A percentile compares a stretch with the other conserved stretches of the same genome.
These are phyloP conservation scores for Diabrotica undecimpunctata DNA, from an alignment of 1,140 invertebrate species.

Conservation along the genomic window DNA sequence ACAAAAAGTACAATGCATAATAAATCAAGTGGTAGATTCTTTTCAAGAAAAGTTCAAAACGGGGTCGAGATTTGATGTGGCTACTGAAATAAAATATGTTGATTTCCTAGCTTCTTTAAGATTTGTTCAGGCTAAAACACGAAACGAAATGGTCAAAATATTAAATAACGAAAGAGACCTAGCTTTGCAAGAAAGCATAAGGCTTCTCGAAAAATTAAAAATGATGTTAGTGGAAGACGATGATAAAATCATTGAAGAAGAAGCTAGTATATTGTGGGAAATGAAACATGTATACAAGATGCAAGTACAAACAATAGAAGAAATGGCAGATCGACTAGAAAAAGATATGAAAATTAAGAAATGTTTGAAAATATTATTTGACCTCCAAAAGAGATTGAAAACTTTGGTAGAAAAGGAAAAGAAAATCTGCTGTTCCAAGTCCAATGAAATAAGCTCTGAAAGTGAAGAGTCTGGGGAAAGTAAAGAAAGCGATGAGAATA, in stretches of 20 bases:
- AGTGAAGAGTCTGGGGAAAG: neutral
- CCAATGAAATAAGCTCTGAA: slow-evolving; percentile 3
- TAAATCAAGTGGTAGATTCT: slow-evolving; percentile 32
- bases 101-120: slow-evolving; percentile 29
- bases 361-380: slow-evolving; percentile 41
- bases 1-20: slow-evolving; percentile 37
- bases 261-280: slow-evolving; percentile 38
- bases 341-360: slow-evolving; percentile 33
- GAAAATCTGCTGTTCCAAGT: slow-evolving; percentile 14
- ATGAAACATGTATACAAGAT: slow-evolving; percentile 38
- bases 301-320: slow-evolving; percentile 32
- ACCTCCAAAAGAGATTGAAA: slow-evolving; percentile 36
- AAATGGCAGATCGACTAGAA: slow-evolving; percentile 34
- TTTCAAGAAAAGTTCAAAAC: slow-evolving; percentile 34
- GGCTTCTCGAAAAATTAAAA: slow-evolving; percentile 31
- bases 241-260: slow-evolving; percentile 23
- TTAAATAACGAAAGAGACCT: slow-evolving; percentile 31
- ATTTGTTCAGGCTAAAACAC: slow-evolving; percentile 26
- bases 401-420: slow-evolving; percentile 29
- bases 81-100: slow-evolving; percentile 37
- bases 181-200: slow-evolving; percentile 27
- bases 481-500: slow-evolving; percentile 5
- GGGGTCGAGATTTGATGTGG: slow-evolving; percentile 26
- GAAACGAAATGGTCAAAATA: slow-evolving; percentile 28
- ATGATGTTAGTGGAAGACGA: slow-evolving; percentile 27